Base-by-base conservation (phyloP, 2,888 invertebrate genomes). In the Linnaemya vulpina region DNA sequence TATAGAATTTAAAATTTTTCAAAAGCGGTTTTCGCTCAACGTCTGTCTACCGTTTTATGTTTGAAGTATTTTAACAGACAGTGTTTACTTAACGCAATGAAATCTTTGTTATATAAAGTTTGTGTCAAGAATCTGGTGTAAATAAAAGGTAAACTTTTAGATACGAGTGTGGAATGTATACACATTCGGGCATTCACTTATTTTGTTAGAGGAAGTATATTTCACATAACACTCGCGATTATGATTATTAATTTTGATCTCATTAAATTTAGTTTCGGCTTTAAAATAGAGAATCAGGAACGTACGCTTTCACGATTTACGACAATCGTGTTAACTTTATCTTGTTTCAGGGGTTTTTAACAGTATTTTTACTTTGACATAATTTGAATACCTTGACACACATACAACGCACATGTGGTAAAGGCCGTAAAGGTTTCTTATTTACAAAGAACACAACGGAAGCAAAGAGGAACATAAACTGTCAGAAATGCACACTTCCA, bases 91-190 rank as follows among this genome's bases (percentile, higher is more conserved):
- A 73, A 67, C 71, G 73, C 60, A 60, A 71, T 65, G 73, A 81
- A 83, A 77, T 77, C 73, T 62, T 68, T 73, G 49, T 67, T 77
- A 83, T 67, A 40, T 73, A 73, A 77, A 83, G 67, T 77, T 77
- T 73, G 82, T 38, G 77, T 77, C 60, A 68, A 71, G 49, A 82
- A 71, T 49, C 70, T 70, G 49, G 43, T 65, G 25, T 15, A 43
- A 13, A 43, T 3, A 43, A 43, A 43, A 7, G 10, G 10, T 15
- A 15, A 49, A 49, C n/a, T n/a, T n/a, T n/a, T n/a, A n/a, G n/a
- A n/a, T n/a, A n/a, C n/a, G n/a, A n/a, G n/a, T n/a, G n/a, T n/a
- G n/a, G n/a, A n/a, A n/a, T n/a, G n/a, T n/a, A n/a, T n/a, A n/a
- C n/a, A n/a, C n/a, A n/a, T n/a, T n/a, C n/a, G n/a, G n/a, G n/a